A percentile compares a stretch with the other conserved stretches of the same genome.
These are phyloP conservation scores for Altica lythri DNA, from an alignment of 2,888 invertebrate genomes.

Conservation along the genomic window DNA sequence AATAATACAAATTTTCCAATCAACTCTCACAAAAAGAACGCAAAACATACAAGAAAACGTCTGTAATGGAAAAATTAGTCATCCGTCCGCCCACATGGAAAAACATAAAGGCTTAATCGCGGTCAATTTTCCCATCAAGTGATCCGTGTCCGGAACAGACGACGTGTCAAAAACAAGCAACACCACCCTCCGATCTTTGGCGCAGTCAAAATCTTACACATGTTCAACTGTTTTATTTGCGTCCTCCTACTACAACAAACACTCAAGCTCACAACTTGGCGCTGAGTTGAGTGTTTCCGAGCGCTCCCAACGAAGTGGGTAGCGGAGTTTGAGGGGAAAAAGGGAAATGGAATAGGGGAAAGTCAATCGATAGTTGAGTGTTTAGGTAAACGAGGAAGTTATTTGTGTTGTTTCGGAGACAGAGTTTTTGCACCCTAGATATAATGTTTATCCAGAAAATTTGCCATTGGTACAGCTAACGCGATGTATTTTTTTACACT, in stretches of 20 bases:
- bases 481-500: too few relatives aligned
- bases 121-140: constrained; percentile 28
- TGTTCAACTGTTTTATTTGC: constrained; percentile 30
- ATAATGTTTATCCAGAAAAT: too few relatives aligned
- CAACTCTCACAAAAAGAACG: constrained; percentile 6
- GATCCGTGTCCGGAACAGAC: constrained; percentile 26
- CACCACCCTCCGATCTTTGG: constrained; percentile 36
- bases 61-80: constrained; percentile 25
- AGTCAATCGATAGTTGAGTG: constrained; percentile 21
- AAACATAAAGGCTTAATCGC: constrained; percentile 24
- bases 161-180: constrained; percentile 29
- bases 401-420: constrained; percentile 12
- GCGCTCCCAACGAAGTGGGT: neutral
- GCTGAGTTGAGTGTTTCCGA: constrained; percentile 26
- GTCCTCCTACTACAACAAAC: constrained; percentile 19
- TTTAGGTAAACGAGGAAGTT: constrained; percentile 19
- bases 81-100: constrained; percentile 19
- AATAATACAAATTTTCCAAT: too few relatives aligned
- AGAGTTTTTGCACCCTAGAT: too few relatives aligned
- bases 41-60: constrained; percentile 7
- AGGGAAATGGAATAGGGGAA: constrained; percentile 15
- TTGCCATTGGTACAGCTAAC: too few relatives aligned
- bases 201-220: constrained; percentile 35
- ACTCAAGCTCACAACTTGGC: constrained; percentile 13
- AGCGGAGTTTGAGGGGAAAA: constrained; percentile 6